Evolutionary conservation across 1,140 invertebrate genomes (phyloP).

Genomic region (Zelostemma sp.): DNA sequence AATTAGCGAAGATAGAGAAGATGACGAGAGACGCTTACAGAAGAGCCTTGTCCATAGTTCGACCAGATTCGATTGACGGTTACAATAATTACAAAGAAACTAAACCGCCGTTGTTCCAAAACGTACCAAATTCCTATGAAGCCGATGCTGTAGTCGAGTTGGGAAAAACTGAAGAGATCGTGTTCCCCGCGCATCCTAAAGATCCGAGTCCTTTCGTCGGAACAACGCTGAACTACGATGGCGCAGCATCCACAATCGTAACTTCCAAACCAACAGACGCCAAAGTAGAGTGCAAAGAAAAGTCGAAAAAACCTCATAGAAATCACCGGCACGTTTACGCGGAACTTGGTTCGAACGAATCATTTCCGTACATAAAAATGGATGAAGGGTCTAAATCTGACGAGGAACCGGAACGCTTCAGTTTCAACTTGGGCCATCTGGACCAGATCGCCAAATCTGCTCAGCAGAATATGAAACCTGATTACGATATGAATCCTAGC

Average conservation of each 20-base stretch:
- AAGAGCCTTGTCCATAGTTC: conserved; percentile 67
- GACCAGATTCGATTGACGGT: conserved; percentile 23
- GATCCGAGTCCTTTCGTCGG: conserved; percentile 30
- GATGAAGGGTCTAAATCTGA: conserved; percentile 26
- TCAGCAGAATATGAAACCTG: conserved; percentile 26
- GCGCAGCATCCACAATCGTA: conserved; percentile 8
- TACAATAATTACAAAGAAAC: conserved; percentile 68
- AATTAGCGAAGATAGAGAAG: conserved; percentile 65
- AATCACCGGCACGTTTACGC: conserved; percentile 24
- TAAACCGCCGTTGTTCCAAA: conserved; percentile 70
- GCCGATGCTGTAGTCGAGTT: conserved; percentile 23
- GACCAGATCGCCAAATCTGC: conserved; percentile 37
- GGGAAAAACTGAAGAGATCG: conserved; percentile 38
- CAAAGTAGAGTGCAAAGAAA: conserved; percentile 34
- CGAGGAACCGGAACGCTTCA: conserved; percentile 56
- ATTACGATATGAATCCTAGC: conserved; percentile 16
- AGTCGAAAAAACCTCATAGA: conserved; percentile 4
- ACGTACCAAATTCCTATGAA: conserved; percentile 58
- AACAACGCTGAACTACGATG: conserved; percentile 18
- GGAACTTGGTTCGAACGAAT: conserved; percentile 3
- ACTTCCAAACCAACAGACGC: neutral
- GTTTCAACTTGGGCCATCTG: conserved; percentile 54
- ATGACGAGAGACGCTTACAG: conserved; percentile 68
- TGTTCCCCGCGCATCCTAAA: conserved; percentile 33
- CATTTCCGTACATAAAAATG: neutral